phyloP scores from a whole-genome alignment of 2,113 vertebrate genomes.

The Struthio camelus region DNA sequence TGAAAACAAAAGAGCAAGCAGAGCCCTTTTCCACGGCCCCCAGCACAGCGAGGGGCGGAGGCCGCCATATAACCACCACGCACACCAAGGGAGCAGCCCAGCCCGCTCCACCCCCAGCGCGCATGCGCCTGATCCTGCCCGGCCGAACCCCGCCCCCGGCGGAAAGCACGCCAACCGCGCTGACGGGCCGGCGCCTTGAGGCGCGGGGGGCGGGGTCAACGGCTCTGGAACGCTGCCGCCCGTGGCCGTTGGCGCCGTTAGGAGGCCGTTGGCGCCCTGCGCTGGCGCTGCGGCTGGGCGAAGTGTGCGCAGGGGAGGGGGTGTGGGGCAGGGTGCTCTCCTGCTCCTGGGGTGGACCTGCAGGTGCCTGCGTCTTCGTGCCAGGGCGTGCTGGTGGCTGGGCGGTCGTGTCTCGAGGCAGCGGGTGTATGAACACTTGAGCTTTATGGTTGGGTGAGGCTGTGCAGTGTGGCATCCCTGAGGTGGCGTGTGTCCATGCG shows the following conservation, averaged over 20 bases:
- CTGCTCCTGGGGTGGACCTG: neutral
- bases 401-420: rapidly evolving
- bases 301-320: rapidly evolving
- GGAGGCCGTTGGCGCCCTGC: neutral
- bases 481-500: rapidly evolving
- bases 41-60: too few species aligned
- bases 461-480: rapidly evolving
- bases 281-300: neutral
- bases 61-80: too few species aligned
- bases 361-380: rapidly evolving
- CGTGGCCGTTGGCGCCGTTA: neutral
- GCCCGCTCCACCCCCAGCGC: too few species aligned
- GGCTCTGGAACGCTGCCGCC: neutral
- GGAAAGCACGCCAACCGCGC: too few species aligned
- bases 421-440: rapidly evolving
- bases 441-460: rapidly evolving
- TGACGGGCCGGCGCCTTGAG: neutral
- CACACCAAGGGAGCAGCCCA: too few species aligned
- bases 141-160: neutral
- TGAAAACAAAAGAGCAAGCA: neutral
- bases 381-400: rapidly evolving
- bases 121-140: neutral
- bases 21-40: too few species aligned
- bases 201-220: neutral
- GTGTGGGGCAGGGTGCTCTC: rapidly evolving